phyloP scores from a whole-genome alignment of 1,140 invertebrate species.

The Thalassaphorura encarpata region DNA sequence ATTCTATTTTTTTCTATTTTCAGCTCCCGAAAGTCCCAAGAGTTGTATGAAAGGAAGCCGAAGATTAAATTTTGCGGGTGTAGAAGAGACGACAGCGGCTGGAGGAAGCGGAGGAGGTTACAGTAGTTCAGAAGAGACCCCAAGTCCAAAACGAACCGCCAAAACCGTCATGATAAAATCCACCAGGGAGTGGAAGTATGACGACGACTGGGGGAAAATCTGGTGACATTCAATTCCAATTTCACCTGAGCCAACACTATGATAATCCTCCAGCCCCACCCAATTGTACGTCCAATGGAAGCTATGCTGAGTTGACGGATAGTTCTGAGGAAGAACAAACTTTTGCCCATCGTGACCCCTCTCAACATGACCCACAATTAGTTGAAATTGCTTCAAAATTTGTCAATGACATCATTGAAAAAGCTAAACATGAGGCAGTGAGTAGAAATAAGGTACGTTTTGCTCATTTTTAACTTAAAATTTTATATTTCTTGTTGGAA shows the following conservation, averaged over 20 bases:
- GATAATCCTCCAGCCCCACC: slow-evolving; percentile 27
- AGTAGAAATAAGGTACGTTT: slow-evolving; percentile 19
- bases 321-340: background rate
- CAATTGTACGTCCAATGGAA: slow-evolving; percentile 31
- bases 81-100: background rate
- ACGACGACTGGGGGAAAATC: background rate
- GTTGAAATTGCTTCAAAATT: slow-evolving; percentile 35
- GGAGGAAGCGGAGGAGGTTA: background rate
- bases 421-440: slow-evolving; percentile 34
- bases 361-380: slow-evolving; percentile 33
- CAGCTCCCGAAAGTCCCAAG: slow-evolving; percentile 31
- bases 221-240: slow-evolving; percentile 22
- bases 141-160: slow-evolving; percentile 19
- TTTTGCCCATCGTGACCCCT: background rate
- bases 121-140: slow-evolving; percentile 1
- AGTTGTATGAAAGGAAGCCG: slow-evolving; percentile 32
- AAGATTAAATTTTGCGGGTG: slow-evolving; percentile 24
- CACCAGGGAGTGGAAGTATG: slow-evolving; percentile 10
- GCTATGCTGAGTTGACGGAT: slow-evolving; percentile 6
- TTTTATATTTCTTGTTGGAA: no score
- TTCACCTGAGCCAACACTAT: slow-evolving; percentile 28
- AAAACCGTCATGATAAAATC: slow-evolving; percentile 25
- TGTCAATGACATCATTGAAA: slow-evolving; percentile 36
- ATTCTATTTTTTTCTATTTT: no score
- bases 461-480: no score